These are phyloP conservation scores for Notolabrus celidotus DNA, from an alignment of 2,797 vertebrate genomes.

Conservation along the genomic window DNA sequence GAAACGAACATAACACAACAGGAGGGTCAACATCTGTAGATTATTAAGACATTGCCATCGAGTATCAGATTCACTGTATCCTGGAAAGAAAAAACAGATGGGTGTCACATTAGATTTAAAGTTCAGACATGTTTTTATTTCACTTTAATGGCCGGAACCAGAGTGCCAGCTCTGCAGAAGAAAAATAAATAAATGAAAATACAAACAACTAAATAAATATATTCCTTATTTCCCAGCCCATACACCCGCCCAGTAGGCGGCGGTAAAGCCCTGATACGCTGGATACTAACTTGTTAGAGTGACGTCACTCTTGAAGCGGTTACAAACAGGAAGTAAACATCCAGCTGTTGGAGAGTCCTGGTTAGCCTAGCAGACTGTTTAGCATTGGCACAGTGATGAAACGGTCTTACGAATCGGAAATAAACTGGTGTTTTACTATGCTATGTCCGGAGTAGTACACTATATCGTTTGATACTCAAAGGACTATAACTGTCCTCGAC, in stretches of 20 bases:
- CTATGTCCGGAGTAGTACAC: constrained; percentile 76
- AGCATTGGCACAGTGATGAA: constrained; percentile 52
- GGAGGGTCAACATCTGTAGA: no score
- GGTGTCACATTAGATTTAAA: no score
- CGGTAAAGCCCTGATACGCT: neutral
- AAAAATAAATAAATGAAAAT: no score
- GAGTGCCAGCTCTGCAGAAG: no score
- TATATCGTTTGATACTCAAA: constrained; percentile 29
- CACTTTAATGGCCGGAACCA: no score
- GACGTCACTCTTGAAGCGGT: constrained; percentile 17
- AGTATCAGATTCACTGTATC: no score
- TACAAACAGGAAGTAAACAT: constrained; percentile 81
- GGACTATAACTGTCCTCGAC: constrained; percentile 50
- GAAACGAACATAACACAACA: no score
- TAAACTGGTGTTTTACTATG: constrained; percentile 51
- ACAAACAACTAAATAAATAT: no score
- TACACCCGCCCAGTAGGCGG: constrained; percentile 27
- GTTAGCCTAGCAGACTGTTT: constrained; percentile 19
- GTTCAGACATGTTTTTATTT: no score
- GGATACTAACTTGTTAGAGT: constrained; percentile 10
- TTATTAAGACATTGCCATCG: no score
- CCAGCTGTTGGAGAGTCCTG: constrained; percentile 52
- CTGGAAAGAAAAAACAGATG: no score
- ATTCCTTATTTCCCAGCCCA: neutral
- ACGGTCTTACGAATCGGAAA: constrained; percentile 36